Evolutionary conservation across 2,113 vertebrate species (phyloP).

Genomic region (Thalassarche chlororhynchos): DNA sequence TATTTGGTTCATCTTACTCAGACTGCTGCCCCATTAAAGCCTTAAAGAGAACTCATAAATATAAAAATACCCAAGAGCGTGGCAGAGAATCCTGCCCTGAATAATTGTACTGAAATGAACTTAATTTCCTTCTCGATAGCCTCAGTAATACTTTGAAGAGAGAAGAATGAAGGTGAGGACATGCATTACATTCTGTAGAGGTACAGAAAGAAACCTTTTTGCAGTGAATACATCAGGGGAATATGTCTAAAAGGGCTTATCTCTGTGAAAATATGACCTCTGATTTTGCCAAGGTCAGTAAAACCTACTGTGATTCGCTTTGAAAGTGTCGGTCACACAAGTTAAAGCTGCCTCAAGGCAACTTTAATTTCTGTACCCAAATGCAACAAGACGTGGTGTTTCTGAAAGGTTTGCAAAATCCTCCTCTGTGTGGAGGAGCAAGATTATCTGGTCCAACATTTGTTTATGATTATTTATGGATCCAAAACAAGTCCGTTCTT

Average conservation of each 20-base stretch:
- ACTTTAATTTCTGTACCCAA: conserved; percentile 34
- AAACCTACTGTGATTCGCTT: conserved; percentile 38
- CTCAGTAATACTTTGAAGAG: conserved; percentile 19
- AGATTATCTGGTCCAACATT: conserved; percentile 54
- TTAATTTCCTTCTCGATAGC: conserved; percentile 45
- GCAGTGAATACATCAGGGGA: conserved; percentile 11
- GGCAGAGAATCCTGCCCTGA: conserved; percentile 41
- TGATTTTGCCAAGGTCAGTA: conserved; percentile 64
- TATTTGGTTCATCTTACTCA: background rate
- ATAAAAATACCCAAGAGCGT: conserved; percentile 44
- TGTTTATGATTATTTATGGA: conserved; percentile 50
- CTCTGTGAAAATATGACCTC: conserved; percentile 53
- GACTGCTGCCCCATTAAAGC: conserved; percentile 20
- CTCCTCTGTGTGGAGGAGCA: background rate
- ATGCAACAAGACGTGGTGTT: conserved; percentile 42
- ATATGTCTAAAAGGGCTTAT: conserved; percentile 41
- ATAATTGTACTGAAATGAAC: conserved; percentile 45
- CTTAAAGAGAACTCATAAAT: conserved; percentile 63
- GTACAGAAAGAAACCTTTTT: conserved; percentile 63
- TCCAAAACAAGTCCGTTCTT: background rate
- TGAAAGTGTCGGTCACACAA: conserved; percentile 23
- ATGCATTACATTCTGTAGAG: conserved; percentile 37
- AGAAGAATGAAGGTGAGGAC: conserved; percentile 55
- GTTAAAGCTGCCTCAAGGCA: conserved; percentile 54
- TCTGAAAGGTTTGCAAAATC: conserved; percentile 55